Evolutionary conservation across 2,113 vertebrate species (phyloP).

Genomic region (cat (Felis catus)): DNA sequence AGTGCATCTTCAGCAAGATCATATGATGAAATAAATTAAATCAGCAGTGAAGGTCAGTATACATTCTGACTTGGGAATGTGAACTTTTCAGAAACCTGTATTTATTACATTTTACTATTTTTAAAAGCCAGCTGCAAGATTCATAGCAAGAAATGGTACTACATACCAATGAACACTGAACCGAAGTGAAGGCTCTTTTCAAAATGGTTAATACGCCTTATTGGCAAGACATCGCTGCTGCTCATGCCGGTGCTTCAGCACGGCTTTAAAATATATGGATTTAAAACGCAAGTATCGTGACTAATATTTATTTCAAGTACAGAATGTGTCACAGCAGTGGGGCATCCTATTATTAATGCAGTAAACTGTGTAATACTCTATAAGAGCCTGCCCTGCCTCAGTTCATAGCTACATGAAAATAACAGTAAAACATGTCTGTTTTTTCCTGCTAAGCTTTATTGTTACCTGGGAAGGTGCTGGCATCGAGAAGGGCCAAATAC

Average conservation of each 20-base stretch:
- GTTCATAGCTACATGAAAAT: slow-evolving; percentile 78
- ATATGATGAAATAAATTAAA: slow-evolving; percentile 75
- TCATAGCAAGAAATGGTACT: slow-evolving; percentile 68
- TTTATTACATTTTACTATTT: slow-evolving; percentile 81
- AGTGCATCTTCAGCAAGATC: slow-evolving; percentile 76
- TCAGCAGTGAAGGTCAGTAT: slow-evolving; percentile 76
- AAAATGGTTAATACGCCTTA: slow-evolving; percentile 77
- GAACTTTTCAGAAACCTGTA: slow-evolving; percentile 77
- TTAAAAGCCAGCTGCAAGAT: slow-evolving; percentile 77
- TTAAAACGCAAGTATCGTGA: slow-evolving; percentile 82
- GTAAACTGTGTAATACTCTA: slow-evolving; percentile 83
- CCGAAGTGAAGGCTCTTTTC: slow-evolving; percentile 59
- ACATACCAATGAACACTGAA: neutral
- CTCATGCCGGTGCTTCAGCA: slow-evolving; percentile 72
- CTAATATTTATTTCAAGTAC: slow-evolving; percentile 85
- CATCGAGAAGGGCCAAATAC: slow-evolving; percentile 76
- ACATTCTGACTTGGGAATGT: slow-evolving; percentile 76
- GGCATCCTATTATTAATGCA: slow-evolving; percentile 84
- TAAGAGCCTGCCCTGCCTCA: slow-evolving; percentile 72
- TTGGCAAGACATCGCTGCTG: slow-evolving; percentile 77
- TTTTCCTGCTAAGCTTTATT: slow-evolving; percentile 71
- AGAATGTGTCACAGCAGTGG: slow-evolving; percentile 80
- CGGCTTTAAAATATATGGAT: slow-evolving; percentile 79
- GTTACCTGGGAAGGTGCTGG: slow-evolving; percentile 76
- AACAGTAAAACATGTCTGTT: slow-evolving; percentile 81